These are phyloP conservation scores for Smittia aterrima DNA, from an alignment of 2,888 invertebrate species.

Conservation along the genomic window DNA sequence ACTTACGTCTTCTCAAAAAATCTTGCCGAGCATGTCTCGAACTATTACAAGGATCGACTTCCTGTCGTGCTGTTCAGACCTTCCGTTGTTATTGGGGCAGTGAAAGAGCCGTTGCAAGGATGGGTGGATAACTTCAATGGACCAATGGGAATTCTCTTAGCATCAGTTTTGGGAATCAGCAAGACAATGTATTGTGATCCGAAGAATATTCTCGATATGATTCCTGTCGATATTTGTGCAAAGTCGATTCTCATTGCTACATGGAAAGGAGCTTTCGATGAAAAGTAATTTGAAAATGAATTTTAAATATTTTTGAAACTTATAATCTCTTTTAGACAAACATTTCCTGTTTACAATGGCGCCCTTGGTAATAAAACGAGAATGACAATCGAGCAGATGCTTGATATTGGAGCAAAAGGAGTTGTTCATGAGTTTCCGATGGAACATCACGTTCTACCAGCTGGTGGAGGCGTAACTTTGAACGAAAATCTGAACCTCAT, in stretches of 20 bases:
- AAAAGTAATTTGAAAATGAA: conserved; percentile 52
- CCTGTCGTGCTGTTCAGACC: conserved; percentile 81
- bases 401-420: conserved; percentile 53
- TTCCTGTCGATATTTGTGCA: conserved; percentile 73
- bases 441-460: conserved; percentile 65
- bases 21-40: conserved; percentile 76
- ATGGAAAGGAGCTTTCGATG: conserved; percentile 62
- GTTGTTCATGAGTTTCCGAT: conserved; percentile 57
- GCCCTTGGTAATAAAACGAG: conserved; percentile 66
- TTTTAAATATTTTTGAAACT: too few relatives aligned
- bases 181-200: conserved; percentile 63
- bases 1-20: conserved; percentile 91
- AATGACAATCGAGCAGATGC: conserved; percentile 62
- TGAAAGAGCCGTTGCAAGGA: conserved; percentile 59
- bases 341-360: conserved; percentile 67
- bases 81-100: conserved; percentile 72
- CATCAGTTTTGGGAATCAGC: conserved; percentile 69
- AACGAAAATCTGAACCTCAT: conserved; percentile 64
- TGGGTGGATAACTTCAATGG: conserved; percentile 95
- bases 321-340: not conserved
- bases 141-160: conserved; percentile 71
- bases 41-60: conserved; percentile 64
- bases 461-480: conserved; percentile 59
- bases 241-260: conserved; percentile 66
- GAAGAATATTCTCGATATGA: conserved; percentile 62